Evolutionary conservation across 2,113 vertebrate species (phyloP), one percentile per base, ranked within the genome.

Genomic region (Mugil cephalus): DNA sequence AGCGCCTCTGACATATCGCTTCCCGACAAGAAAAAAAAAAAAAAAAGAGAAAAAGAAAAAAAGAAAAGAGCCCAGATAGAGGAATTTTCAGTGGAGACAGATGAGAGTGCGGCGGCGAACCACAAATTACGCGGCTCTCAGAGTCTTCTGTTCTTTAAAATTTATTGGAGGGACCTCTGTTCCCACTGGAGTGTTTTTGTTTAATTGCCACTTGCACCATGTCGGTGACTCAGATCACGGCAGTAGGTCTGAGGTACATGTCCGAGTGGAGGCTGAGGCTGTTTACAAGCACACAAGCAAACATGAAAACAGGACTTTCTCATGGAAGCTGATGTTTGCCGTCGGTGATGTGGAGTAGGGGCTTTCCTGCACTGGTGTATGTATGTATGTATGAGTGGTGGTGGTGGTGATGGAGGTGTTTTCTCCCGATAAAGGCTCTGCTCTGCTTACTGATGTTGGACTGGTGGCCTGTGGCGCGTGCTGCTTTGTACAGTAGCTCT

Each of bases 1-100:
- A 75, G 74, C 10, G 13, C 64, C 55, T 76, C 72, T 78, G 85
- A 89, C 79, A 76, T 82, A 80, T 79, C 6, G 45, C 63, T 46
- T 73, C 64, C 46, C n/a, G 34, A 69, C 69, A 58, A 59, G n/a
- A n/a, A n/a, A n/a, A n/a, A n/a, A n/a, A n/a, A n/a, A n/a, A n/a
- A n/a, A n/a, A n/a, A n/a, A n/a, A n/a, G n/a, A n/a, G n/a, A n/a
- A n/a, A n/a, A n/a, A n/a, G n/a, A n/a, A n/a, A n/a, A n/a, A n/a
- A n/a, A n/a, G 77, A 73, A 68, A 43, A 67, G 50, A 63, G 51
- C 13, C 30, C 54, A 56, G 67, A 81, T n/a, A n/a, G n/a, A n/a
- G n/a, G 24, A 30, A 30, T 30, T 30, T 30, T 30, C 24, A 30
- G 24, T 30, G 24, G 24, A 30, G 24, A 30, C 5, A 30, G 24